Base-by-base conservation (phyloP, 92 coral and sea anemone genomes). In the Scolanthus callimorphus region DNA sequence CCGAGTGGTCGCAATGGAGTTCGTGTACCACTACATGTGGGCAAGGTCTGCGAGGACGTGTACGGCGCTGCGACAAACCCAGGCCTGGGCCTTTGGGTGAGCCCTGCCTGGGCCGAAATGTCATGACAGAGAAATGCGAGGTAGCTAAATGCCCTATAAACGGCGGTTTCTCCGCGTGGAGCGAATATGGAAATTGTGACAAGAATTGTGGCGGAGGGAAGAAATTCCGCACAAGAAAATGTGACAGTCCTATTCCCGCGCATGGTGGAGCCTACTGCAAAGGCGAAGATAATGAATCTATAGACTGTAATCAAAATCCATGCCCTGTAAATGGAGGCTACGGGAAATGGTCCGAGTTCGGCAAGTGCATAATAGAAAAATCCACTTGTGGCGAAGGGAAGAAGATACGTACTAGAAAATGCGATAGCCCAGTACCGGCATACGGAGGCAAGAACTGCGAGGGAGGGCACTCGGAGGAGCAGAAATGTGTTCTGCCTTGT, bases 1-100 rank as follows among this genome's bases (percentile, higher is more conserved):
- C 95, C 31, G 79, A 88, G 22, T 94, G 99, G 99, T 84, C 96
- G 0, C 76, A 59, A 19, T 94, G 99, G 99, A 84, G 90, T 65
- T 65, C 69, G 17, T 94, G 99, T 62, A 76, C 99, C 0, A 65
- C 77, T 51, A 80, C 74, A 11, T 94, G 99, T 41, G 99, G 96
- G 11, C 55, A 57, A 68, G 75, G 75, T 1, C 0, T 29, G 9
- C 46, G 9, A 43, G 49, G 19, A 0, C 29, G 75, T 55, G 24
- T 3, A 20, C 55, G 75, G 1, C 25, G 20, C 9, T 68, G 75
- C 20, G 24, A 13, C 4, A 19, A 20, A 19, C 75, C 75, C 3
- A 10, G 15, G 11, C 65, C 75, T 11, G 75, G 75, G 0, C 0
- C 2, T 0, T 3, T 68, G 2, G 75, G 75, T 1, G 27, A 43